Evolutionary conservation across 64 coral and sea anemone genomes (phyloP), one percentile per base, ranked within the genome.

Genomic region (Cladopsammia gracilis): DNA sequence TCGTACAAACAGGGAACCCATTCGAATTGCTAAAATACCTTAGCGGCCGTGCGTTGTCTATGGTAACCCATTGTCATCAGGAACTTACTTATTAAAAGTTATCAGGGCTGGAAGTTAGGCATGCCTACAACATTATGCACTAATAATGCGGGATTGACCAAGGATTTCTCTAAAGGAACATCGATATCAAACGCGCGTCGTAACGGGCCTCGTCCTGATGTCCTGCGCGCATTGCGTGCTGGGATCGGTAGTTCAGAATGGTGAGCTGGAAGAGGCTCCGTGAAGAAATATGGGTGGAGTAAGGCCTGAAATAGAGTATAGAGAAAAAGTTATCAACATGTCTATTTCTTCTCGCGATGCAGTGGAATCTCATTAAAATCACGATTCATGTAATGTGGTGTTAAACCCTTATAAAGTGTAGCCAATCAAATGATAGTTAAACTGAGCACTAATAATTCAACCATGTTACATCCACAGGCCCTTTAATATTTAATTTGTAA

Each of bases 271-370:
- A 99, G 77, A 7, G 98, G 98, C n/a, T 96, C 94, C 15, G 89
- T 93, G 83, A 99, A 99, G 88, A 99, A 99, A 90, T 99, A 99
- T 10, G 98, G 98, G 88, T 99, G 98, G 34, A 99, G 84, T 49
- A 99, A 82, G 18, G 98, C 98, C 98, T 99, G 70, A 25, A 78
- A 25, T 18, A 68, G 43, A 60, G 1, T 22, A 89, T 46, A 23
- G 5, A 18, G 3, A 48, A 66, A 58, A 24, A 25, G 53, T 56
- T 10, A 56, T 10, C 7, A 56, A 12, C 53, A 56, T 3, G 34
- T 34, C 0, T 34, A 34, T 34, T 34, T 34, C 2, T 34, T 34
- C 2, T 56, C 53, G 6, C 7, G 7, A 10, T 12, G 53, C 53
- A 56, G 53, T 56, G 7, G 7, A 10, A 10, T 56, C 53, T 56